Base-by-base conservation (phyloP, 2,797 vertebrate genomes). In the Sebastes itinus region DNA sequence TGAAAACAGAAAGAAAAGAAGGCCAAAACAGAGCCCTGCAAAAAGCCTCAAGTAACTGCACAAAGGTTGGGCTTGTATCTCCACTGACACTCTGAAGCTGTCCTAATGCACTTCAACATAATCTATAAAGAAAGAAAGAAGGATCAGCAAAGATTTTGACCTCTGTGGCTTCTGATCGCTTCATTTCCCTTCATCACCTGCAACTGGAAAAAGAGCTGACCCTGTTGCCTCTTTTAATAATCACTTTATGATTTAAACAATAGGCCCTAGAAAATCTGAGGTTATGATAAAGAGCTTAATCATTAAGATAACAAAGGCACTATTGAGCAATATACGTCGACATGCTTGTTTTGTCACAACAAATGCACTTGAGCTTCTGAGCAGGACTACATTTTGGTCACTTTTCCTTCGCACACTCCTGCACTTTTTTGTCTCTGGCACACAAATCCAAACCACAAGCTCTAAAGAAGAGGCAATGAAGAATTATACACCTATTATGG, bases 401-500 rank as follows among this genome's bases (percentile, higher is more conserved):
- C 62, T 80, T 60, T 16, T 61, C 59, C 27, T 4, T 55, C 16
- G 13, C n/a, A 49, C 60, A 67, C 68, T 72, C 8, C 23, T 70
- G 35, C 16, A 12, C 20, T 52, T 81, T 83, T 81, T 38, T 59
- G 23, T 77, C 42, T 68, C 56, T 68, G 78, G 78, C 63, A 86
- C 55, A 6, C 18, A 76, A 77, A 75, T 25, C 55, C 20, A 82
- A 89, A 90, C 87, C 82, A 75, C 89, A 87, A 76, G 62, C 58
- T 63, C 73, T 78, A 72, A 35, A 86, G 78, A 38, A 88, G 71
- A 73, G 35, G 81, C 54, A 65, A 32, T 74, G 75, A 82, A 89
- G 64, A 87, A 82, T 88, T 87, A 85, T 69, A 71, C 83, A 82
- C 66, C 72, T 72, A 89, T 89, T 87, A 92, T 75, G 78, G 76